phyloP scores from a whole-genome alignment of 2,888 invertebrate species.

The Aphodius sticticus region DNA sequence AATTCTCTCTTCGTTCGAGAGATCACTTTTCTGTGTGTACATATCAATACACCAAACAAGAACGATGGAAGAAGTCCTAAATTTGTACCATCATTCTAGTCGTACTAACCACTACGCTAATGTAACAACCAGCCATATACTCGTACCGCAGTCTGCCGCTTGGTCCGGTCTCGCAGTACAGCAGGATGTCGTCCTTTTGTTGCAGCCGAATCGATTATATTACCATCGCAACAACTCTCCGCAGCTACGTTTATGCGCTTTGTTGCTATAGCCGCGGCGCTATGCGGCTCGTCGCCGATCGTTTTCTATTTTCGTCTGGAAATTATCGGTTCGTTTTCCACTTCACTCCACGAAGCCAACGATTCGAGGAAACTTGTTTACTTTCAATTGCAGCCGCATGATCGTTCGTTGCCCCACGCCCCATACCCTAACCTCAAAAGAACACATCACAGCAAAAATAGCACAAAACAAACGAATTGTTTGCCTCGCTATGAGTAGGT shows the following conservation, averaged over 20 bases:
- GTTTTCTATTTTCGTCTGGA: conserved; percentile 4
- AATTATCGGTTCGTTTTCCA: conserved; percentile 4
- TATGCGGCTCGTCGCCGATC: neutral
- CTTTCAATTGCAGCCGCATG: neutral
- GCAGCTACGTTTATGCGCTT: neutral
- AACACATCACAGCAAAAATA: neutral
- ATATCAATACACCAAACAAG: too few species aligned
- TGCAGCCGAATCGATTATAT: neutral
- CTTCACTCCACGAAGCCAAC: neutral
- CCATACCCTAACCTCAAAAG: too few species aligned
- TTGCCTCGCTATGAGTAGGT: neutral
- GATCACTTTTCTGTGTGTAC: too few species aligned
- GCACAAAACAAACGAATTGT: neutral
- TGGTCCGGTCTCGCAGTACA: neutral
- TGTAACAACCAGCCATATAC: too few species aligned
- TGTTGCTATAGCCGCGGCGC: neutral
- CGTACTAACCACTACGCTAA: too few species aligned
- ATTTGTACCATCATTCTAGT: too few species aligned
- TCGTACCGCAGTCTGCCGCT: neutral
- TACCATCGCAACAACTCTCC: neutral
- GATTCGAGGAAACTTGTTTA: neutral
- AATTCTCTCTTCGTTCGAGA: too few species aligned
- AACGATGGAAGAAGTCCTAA: too few species aligned
- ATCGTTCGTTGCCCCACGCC: neutral
- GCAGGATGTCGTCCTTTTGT: neutral